phyloP scores from a whole-genome alignment of 1,140 invertebrate species.

The Eubasilissa regina region DNA sequence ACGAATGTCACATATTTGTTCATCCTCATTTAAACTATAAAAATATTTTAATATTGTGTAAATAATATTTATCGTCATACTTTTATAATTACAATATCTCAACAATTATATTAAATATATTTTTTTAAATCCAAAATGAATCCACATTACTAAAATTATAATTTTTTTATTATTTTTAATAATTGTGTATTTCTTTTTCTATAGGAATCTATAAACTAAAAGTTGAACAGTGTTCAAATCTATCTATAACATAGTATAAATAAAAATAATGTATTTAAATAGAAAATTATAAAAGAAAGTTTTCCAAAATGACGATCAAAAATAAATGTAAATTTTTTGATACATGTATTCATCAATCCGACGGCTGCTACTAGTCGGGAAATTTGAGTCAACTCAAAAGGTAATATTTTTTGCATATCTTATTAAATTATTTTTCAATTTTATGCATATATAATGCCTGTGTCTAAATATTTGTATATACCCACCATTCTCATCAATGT shows the following conservation, averaged over 20 bases:
- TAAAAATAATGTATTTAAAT: too few relatives aligned
- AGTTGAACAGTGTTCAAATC: too few relatives aligned
- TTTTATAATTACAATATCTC: too few relatives aligned
- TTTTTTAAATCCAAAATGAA: not conserved
- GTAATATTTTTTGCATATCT: slow-evolving; percentile 1
- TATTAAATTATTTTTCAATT: not conserved
- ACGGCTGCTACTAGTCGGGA: not conserved
- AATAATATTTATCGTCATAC: too few relatives aligned
- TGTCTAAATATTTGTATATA: not conserved
- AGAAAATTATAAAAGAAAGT: too few relatives aligned
- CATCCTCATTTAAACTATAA: too few relatives aligned
- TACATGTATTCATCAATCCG: slow-evolving; percentile 3
- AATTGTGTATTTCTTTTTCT: too few relatives aligned
- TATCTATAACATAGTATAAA: too few relatives aligned
- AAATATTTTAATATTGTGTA: too few relatives aligned
- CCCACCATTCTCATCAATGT: not conserved
- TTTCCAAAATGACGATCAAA: slow-evolving; percentile 12
- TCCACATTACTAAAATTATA: not conserved
- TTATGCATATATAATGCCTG: not conserved
- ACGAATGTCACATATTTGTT: too few relatives aligned
- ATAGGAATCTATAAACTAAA: too few relatives aligned
- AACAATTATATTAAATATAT: too few relatives aligned
- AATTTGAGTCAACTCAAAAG: not conserved
- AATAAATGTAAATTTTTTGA: slow-evolving; percentile 23
- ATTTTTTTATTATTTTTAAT: not conserved